phyloP scores from a whole-genome alignment of 2,113 vertebrate species.

The Petromus typicus region DNA sequence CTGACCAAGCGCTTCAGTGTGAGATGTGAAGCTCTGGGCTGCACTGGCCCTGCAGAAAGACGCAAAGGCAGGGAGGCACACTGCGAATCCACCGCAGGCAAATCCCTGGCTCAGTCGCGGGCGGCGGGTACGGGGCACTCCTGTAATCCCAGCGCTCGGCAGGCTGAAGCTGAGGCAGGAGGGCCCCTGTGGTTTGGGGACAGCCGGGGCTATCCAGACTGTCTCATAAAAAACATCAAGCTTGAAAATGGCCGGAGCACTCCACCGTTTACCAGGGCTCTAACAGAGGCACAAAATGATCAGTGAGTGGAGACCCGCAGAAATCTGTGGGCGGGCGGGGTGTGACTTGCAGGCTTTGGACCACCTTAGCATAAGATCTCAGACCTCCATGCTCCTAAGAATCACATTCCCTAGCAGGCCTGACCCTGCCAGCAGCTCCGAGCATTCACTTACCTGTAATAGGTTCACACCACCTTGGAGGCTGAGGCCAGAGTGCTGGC shows the following conservation, averaged over 20 bases:
- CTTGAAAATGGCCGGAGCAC: not conserved
- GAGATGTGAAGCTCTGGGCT: too few species aligned
- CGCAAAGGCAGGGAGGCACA: not conserved
- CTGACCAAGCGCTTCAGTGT: not conserved
- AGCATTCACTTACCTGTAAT: not conserved
- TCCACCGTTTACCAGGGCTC: not conserved
- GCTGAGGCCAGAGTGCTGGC: not conserved
- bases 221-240: not conserved
- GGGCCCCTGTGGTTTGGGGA: not conserved
- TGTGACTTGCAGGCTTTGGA: not conserved
- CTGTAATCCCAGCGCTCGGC: too few species aligned
- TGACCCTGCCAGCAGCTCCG: not conserved
- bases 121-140: not conserved
- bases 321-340: not conserved
- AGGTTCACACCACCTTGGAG: not conserved
- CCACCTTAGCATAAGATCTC: not conserved
- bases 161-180: not conserved
- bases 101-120: not conserved
- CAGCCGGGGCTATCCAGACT: not conserved
- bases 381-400: not conserved
- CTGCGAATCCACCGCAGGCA: not conserved
- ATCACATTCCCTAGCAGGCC: not conserved
- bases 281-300: not conserved
- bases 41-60: not conserved
- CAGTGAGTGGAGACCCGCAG: not conserved